Base-by-base conservation (phyloP, 2,888 invertebrate species). In the Andrena fulva region DNA sequence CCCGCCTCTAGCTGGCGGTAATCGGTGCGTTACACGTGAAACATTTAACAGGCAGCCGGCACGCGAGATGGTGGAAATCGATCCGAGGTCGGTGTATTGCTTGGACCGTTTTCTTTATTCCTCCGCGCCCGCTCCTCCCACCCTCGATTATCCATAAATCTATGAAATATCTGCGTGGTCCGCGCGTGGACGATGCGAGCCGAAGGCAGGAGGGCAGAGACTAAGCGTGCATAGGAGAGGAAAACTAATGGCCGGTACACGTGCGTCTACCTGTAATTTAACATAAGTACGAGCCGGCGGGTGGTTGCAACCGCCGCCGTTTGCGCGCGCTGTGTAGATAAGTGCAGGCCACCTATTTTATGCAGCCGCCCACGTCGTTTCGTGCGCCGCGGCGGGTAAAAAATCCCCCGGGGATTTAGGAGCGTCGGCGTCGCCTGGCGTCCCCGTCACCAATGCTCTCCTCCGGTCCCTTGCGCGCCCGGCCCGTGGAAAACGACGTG, bases 211-310 rank as follows among this genome's bases (percentile, higher is more conserved):
- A 16, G n/a, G 50, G n/a, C 50, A 52, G 24, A 31, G 31, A n/a
- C 48, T 7, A 29, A 77, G 69, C 80, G 71, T 80, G 82, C 76
- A 78, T 76, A 78, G 74, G 67, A 72, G 68, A 78, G 82, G 42
- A 85, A 82, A 85, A 88, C 80, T 82, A 87, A 85, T 84, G 84
- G 63, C 75, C 78, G 74, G 80, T 68, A 85, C 79, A 83, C 86
- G 84, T 83, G 85, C 74, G 77, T 77, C 85, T 82, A 80, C 83
- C 87, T 77, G 86, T 86, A 89, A 86, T 90, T 89, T 90, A 85
- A 85, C 86, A 71, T 75, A 84, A 86, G 71, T 86, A 88, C 77
- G 74, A 76, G 77, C 56, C 56, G 68, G 56, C 62, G 48, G 78
- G 52, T 74, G 66, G 84, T 78, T 48, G 72, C 68, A 27, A 67